Percentiles rank a stretch among this genome's conserved stretches.
Evolutionary conservation across 1,140 invertebrate genomes (phyloP).

Genomic region (Macrobrachium nipponense): DNA sequence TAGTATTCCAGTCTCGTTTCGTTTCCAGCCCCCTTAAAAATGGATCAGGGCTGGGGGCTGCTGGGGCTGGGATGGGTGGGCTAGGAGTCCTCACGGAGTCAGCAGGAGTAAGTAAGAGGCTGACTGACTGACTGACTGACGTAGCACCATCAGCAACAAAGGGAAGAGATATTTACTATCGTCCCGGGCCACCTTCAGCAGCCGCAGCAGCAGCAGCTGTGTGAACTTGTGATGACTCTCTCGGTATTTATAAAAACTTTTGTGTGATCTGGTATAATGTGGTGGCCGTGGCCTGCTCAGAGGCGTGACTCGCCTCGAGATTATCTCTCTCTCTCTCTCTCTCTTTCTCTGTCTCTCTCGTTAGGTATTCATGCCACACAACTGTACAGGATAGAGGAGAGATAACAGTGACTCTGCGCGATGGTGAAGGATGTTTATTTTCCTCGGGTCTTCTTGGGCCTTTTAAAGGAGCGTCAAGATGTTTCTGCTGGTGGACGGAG

Average conservation of each 20-base stretch:
- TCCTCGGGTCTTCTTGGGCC: constrained; percentile 44
- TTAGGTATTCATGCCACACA: constrained; percentile 51
- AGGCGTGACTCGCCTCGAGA: background rate
- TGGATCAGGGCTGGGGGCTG: constrained; percentile 42
- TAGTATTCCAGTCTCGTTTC: constrained; percentile 41
- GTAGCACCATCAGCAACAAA: constrained; percentile 16
- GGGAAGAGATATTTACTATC: constrained; percentile 49
- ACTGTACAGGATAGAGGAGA: constrained; percentile 38
- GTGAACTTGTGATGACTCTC: constrained; percentile 39
- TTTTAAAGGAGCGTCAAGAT: constrained; percentile 46
- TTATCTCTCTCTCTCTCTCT: too few relatives aligned
- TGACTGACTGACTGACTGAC: background rate
- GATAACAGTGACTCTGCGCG: constrained; percentile 53
- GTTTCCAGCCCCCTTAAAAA: constrained; percentile 12
- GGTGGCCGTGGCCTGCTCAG: background rate
- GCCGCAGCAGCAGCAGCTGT: background rate
- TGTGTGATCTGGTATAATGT: constrained; percentile 51
- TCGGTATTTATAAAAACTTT: constrained; percentile 46
- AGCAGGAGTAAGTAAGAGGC: background rate
- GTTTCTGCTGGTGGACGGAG: constrained; percentile 42
- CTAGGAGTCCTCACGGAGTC: too few relatives aligned
- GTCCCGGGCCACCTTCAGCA: too few relatives aligned
- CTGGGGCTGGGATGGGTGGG: too few relatives aligned
- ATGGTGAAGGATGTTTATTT: constrained; percentile 54
- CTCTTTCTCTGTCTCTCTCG: constrained; percentile 15